Conservation (phyloP, 2,113 vertebrate species). For the Chloebia gouldiae region DNA sequence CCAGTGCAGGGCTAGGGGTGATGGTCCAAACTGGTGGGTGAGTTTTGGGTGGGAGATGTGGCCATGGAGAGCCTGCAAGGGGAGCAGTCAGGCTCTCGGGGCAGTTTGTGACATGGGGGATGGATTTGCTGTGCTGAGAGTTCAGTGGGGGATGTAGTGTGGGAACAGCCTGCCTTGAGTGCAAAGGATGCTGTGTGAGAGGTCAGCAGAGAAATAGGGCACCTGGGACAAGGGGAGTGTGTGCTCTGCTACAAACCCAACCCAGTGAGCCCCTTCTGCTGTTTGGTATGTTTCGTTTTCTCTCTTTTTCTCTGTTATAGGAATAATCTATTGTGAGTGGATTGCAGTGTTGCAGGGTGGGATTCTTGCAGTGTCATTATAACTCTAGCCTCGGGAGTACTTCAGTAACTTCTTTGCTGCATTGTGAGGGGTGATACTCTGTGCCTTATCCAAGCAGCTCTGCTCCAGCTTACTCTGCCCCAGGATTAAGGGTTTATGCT, state of each 20-base stretch:
- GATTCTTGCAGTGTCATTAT: background rate
- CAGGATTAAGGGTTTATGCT: background rate
- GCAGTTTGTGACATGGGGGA: rapidly evolving
- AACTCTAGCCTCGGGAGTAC: rapidly evolving
- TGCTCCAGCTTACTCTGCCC: background rate
- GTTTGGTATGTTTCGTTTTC: background rate
- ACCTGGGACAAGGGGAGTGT: too few relatives aligned
- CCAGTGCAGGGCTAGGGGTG: rapidly evolving
- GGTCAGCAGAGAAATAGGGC: background rate
- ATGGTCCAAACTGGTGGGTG: rapidly evolving
- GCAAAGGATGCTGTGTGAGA: rapidly evolving
- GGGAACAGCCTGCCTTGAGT: rapidly evolving
- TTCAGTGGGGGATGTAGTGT: rapidly evolving
- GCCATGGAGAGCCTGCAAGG: rapidly evolving
- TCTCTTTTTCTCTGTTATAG: rapidly evolving
- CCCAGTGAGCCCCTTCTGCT: background rate
- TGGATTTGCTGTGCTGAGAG: background rate
- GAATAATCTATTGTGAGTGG: background rate
- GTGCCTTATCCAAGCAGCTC: background rate
- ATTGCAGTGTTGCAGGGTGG: rapidly evolving
- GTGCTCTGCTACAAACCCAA: background rate
- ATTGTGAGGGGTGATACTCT: background rate
- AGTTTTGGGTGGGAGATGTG: background rate
- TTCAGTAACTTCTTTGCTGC: background rate
- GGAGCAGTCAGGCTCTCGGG: rapidly evolving